Evolutionary conservation across 2,113 vertebrate species (phyloP).

Genomic region (Bambusicola thoracicus): DNA sequence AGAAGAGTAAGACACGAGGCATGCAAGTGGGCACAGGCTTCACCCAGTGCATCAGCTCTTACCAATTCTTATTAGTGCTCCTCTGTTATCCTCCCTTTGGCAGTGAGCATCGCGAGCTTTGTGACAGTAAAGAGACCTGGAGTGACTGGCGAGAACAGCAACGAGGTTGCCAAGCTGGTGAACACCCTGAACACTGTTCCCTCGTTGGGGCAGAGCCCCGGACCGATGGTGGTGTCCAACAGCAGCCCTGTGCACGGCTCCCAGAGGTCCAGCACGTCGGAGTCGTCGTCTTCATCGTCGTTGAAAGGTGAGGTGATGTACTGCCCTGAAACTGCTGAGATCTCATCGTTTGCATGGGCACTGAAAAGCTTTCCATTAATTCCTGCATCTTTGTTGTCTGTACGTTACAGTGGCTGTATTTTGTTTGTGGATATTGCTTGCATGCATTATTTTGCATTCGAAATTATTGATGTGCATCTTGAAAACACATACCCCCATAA

Average conservation of each 20-base stretch:
- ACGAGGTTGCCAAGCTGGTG: conserved; percentile 82
- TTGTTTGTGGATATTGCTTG: neutral
- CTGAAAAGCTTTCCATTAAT: neutral
- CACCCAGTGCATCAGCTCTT: neutral
- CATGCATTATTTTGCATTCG: accelerated
- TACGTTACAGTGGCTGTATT: accelerated
- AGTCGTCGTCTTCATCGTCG: conserved; percentile 1
- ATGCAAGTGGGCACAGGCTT: neutral
- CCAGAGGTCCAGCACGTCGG: conserved; percentile 69
- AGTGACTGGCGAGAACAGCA: conserved; percentile 76
- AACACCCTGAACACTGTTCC: conserved; percentile 80
- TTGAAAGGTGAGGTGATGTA: conserved; percentile 68
- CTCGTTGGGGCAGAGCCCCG: conserved; percentile 77
- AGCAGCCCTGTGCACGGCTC: conserved; percentile 75
- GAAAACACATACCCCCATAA: no score
- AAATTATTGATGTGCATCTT: accelerated
- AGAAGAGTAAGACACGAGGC: neutral
- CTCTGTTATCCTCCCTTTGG: conserved; percentile 17
- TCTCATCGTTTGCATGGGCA: neutral
- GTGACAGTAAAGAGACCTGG: conserved; percentile 81
- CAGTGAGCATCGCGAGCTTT: conserved; percentile 82
- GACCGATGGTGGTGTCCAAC: conserved; percentile 77
- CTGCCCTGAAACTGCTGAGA: neutral
- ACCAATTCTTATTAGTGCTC: neutral
- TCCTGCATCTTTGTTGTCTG: neutral